Percentiles rank a stretch among this genome's conserved stretches.
Conservation (phyloP, 2,113 vertebrate genomes). For the Calyptommatus sinebrachiatus region DNA sequence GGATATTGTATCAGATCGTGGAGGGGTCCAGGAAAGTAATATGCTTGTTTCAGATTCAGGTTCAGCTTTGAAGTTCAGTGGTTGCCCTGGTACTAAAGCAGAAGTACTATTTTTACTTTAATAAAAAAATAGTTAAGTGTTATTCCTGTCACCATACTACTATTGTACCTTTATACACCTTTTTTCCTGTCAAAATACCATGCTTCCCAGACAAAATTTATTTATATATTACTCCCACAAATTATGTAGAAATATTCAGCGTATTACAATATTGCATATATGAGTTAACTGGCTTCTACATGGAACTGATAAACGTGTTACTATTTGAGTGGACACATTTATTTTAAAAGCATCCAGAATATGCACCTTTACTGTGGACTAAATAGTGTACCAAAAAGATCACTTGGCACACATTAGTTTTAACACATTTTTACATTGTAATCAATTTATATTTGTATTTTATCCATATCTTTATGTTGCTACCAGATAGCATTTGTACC, state of each 20-base stretch:
- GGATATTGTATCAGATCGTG: slow-evolving; percentile 90
- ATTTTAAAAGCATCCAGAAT: no score
- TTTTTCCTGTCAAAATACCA: not conserved
- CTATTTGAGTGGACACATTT: no score
- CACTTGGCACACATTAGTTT: no score
- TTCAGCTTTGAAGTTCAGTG: slow-evolving; percentile 94
- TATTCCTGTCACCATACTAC: not conserved
- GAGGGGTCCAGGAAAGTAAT: slow-evolving; percentile 92
- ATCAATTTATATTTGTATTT: no score
- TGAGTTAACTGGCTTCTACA: not conserved
- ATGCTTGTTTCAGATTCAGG: slow-evolving; percentile 97
- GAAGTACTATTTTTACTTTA: slow-evolving; percentile 1
- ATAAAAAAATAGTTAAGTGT: not conserved
- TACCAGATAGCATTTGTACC: no score
- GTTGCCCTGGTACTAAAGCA: slow-evolving; percentile 90
- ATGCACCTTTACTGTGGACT: no score
- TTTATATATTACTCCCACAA: not conserved
- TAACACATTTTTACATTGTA: no score
- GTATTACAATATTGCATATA: not conserved
- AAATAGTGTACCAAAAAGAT: no score
- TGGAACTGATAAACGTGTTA: not conserved
- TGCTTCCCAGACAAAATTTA: not conserved
- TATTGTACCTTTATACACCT: no score
- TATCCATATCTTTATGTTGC: no score
- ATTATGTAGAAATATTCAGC: not conserved